Evolutionary conservation across 2,797 vertebrate species (phyloP).

Genomic region (Xenopus petersii): DNA sequence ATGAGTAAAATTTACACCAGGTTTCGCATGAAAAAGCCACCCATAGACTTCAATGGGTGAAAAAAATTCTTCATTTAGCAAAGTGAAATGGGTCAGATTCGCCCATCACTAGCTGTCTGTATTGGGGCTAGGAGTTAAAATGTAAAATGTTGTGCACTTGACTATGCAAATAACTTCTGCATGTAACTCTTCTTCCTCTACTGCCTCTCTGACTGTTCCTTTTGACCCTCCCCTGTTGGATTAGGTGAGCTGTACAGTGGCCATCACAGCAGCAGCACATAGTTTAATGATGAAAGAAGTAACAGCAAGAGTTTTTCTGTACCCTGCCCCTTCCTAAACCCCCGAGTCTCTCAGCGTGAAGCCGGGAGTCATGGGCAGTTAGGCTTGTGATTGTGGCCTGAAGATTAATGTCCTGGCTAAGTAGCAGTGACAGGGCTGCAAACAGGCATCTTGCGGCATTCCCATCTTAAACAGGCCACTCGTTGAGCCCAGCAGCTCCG

Average conservation of each 20-base stretch:
- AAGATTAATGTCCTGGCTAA: constrained; percentile 37
- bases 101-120: no score
- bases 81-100: no score
- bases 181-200: neutral
- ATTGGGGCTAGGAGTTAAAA: no score
- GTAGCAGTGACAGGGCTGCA: constrained; percentile 20
- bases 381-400: constrained; percentile 23
- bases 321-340: constrained; percentile 4
- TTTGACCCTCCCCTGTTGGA: no score
- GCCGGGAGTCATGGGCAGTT: constrained; percentile 6
- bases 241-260: no score
- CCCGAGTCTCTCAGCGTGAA: neutral
- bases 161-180: neutral
- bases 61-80: no score
- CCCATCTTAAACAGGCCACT: constrained; percentile 16
- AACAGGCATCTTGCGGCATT: constrained; percentile 1
- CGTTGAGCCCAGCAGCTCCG: constrained; percentile 24
- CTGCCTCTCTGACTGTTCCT: neutral
- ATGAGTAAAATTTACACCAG: no score
- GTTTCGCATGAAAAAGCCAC: no score
- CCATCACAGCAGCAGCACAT: neutral
- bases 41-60: no score
- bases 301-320: constrained; percentile 11
- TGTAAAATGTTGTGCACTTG: no score
- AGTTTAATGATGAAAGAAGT: constrained; percentile 17